Percentiles rank a stretch among this genome's conserved stretches.
These are phyloP conservation scores for Automeris io DNA, from an alignment of 2,888 invertebrate genomes.

Conservation along the genomic window DNA sequence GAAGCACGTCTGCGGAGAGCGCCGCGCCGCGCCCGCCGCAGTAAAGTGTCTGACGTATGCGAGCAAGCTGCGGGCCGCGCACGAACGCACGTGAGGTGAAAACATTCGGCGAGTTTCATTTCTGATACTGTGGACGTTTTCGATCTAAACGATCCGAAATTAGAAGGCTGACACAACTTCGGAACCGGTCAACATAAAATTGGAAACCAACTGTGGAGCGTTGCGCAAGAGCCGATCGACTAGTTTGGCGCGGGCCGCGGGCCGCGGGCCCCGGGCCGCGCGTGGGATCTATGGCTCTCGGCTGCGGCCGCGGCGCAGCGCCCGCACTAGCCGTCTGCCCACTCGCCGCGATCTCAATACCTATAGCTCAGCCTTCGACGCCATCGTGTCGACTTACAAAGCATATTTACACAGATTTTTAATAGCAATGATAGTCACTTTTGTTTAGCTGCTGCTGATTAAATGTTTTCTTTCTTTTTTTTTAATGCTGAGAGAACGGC, in stretches of 20 bases:
- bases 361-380: too few species aligned
- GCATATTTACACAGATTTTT: too few species aligned
- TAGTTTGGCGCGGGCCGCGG: conserved; percentile 54
- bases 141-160: conserved; percentile 75
- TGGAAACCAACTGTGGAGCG: conserved; percentile 74
- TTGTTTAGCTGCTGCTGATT: too few species aligned
- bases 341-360: too few species aligned
- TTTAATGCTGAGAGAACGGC: too few species aligned
- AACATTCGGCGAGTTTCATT: conserved; percentile 26
- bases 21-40: conserved; percentile 25
- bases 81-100: conserved; percentile 29
- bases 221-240: conserved; percentile 70
- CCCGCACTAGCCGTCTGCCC: conserved; percentile 16
- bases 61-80: conserved; percentile 14
- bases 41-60: conserved; percentile 20
- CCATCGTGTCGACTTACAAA: too few species aligned
- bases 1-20: not conserved
- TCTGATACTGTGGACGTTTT: conserved; percentile 50
- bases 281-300: conserved; percentile 3
- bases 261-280: conserved; percentile 17
- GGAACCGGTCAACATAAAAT: conserved; percentile 77
- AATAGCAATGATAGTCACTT: too few species aligned
- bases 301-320: conserved; percentile 10
- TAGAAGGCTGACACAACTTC: conserved; percentile 73
- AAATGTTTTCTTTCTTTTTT: too few species aligned